Conservation (phyloP, 2,797 vertebrate genomes). For the Molossus molossus region DNA sequence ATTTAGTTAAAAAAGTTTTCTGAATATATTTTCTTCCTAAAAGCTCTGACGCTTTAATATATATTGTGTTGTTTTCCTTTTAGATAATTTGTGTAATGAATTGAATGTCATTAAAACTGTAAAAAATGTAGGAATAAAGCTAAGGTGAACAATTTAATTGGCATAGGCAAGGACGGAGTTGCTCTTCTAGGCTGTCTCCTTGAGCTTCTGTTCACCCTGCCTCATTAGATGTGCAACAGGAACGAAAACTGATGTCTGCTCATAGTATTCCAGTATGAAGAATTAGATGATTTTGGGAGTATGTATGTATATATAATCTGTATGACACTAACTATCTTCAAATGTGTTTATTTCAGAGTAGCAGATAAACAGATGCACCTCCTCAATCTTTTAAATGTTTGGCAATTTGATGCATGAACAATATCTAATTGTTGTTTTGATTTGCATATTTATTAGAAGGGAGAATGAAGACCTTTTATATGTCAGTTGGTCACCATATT, state of each 20-base stretch:
- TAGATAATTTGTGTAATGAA: neutral
- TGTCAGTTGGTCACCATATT: neutral
- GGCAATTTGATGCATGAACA: neutral
- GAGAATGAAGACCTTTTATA: neutral
- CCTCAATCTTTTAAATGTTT: slow-evolving; percentile 2
- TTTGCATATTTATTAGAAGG: neutral
- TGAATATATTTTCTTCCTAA: neutral
- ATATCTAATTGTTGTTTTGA: neutral
- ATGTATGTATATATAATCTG: neutral
- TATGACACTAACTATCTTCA: neutral
- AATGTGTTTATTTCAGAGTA: neutral
- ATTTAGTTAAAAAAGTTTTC: neutral
- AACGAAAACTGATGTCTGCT: neutral
- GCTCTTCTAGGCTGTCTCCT: neutral
- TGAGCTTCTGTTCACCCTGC: neutral
- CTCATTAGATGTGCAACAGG: neutral
- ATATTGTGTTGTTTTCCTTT: neutral
- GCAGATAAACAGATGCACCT: neutral
- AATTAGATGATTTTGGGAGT: neutral
- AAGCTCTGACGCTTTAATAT: neutral
- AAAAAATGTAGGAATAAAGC: neutral
- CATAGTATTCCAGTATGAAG: neutral
- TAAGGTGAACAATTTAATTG: neutral
- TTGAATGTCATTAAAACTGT: neutral
- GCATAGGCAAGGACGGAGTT: neutral